Evolutionary conservation across 2,113 vertebrate genomes (phyloP), one percentile per base, ranked within the genome.

Genomic region (Okapia johnstoni): DNA sequence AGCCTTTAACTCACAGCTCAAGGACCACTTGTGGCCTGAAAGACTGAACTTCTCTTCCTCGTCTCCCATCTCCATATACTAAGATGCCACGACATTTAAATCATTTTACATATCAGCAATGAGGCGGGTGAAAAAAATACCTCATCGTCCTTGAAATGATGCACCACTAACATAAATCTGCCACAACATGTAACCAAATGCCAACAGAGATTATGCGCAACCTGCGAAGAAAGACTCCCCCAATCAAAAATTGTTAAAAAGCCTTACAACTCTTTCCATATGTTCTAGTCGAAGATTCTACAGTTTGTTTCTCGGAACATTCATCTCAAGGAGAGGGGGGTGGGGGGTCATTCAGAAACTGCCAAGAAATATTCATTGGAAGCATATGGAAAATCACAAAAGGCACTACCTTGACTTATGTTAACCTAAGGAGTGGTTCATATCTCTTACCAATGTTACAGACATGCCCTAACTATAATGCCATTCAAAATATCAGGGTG

Each of bases 91-190:
- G 55, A 94, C 46, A 50, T 57, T 89, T 95, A 92, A 98, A 95
- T 96, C 96, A 94, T 98, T 98, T 91, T 97, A 92, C 85, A 73
- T 85, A 89, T 79, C 28, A 92, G 61, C 93, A 97, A 86, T 79
- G 21, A 96, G 85, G 91, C 55, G 84, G 77, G 98, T 94, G 92
- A 88, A 98, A 93, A 93, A 89, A 25, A 63, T 52, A 4, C 83
- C 55, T 96, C 36, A 79, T 14, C 43, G 14, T 85, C 94, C 81
- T 43, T 55, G 77, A 95, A 88, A 93, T 28, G 90, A 97, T 36
- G 55, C 73, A 80, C 54, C 57, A n/a, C 19, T 94, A 73, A 52
- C 93, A 95, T 94, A 77, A 90, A 97, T 76, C 80, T 85, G 43
- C 90, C 91, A 97, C 21, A 94, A 50, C 16, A 17, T 83, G 95